phyloP scores from a whole-genome alignment of 2,113 vertebrate species.

The Serinus canaria region DNA sequence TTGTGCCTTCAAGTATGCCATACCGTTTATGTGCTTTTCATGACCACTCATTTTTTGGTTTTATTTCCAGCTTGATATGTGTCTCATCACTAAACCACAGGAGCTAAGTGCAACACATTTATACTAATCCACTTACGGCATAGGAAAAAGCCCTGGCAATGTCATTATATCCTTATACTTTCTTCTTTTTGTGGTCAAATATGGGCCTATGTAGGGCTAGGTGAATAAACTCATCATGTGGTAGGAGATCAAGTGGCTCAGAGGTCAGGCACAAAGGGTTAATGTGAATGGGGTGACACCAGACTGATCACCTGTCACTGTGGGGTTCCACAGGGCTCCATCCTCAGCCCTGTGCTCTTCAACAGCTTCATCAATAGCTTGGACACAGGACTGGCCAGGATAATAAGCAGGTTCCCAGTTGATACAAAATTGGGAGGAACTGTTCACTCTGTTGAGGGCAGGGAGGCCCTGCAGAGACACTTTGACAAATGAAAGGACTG shows the following conservation, averaged over 20 bases:
- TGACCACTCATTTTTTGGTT: rapidly evolving
- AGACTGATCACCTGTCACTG: neutral
- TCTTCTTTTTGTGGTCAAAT: neutral
- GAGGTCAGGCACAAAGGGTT: neutral
- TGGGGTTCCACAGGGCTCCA: rapidly evolving
- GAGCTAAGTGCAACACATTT: neutral
- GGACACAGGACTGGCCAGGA: neutral
- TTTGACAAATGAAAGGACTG: neutral
- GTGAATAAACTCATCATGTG: neutral
- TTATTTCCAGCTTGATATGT: neutral
- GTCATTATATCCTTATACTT: neutral
- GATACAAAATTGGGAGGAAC: neutral
- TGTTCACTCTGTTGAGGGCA: rapidly evolving
- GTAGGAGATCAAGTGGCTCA: neutral
- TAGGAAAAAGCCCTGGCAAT: neutral
- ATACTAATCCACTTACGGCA: neutral
- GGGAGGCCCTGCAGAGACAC: neutral
- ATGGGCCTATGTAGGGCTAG: neutral
- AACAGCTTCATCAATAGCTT: neutral
- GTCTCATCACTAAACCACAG: neutral
- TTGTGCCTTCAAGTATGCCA: neutral
- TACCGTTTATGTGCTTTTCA: neutral
- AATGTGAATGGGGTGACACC: no score
- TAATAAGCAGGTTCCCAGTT: no score
- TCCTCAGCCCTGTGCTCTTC: neutral